A percentile compares a stretch with the other conserved stretches of the same genome.
Evolutionary conservation across 2,113 vertebrate species (phyloP).

Genomic region (Lophochroa leadbeateri): DNA sequence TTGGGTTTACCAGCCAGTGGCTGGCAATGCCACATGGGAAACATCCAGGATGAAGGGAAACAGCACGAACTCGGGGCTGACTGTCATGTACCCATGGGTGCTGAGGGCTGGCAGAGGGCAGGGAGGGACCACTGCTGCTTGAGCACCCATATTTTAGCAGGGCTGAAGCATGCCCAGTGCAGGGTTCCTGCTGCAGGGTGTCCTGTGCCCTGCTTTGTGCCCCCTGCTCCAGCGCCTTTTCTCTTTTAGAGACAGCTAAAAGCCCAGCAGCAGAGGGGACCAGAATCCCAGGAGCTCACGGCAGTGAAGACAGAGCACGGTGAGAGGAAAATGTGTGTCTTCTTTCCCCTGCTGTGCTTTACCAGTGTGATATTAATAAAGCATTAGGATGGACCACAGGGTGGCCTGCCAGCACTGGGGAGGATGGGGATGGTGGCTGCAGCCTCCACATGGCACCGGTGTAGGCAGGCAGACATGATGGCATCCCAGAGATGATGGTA

Average conservation of each 20-base stretch:
- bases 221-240: not conserved
- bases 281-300: conserved; percentile 32
- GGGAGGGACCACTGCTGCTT: not conserved
- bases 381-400: not conserved
- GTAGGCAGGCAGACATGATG: not conserved
- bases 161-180: fast-evolving
- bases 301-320: conserved; percentile 58
- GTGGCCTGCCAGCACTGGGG: not conserved
- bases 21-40: not conserved
- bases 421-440: not conserved
- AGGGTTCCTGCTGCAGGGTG: not conserved
- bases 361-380: not conserved
- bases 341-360: not conserved
- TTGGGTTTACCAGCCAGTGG: not conserved
- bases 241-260: conserved; percentile 62
- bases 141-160: fast-evolving
- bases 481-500: not conserved
- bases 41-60: fast-evolving
- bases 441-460: not conserved
- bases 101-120: not conserved
- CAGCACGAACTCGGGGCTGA: fast-evolving
- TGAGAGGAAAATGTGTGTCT: conserved; percentile 19
- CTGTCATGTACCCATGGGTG: not conserved
- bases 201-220: not conserved
- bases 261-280: conserved; percentile 14